Conservation (phyloP, 2,113 vertebrate species). For the Climacteris rufus region DNA sequence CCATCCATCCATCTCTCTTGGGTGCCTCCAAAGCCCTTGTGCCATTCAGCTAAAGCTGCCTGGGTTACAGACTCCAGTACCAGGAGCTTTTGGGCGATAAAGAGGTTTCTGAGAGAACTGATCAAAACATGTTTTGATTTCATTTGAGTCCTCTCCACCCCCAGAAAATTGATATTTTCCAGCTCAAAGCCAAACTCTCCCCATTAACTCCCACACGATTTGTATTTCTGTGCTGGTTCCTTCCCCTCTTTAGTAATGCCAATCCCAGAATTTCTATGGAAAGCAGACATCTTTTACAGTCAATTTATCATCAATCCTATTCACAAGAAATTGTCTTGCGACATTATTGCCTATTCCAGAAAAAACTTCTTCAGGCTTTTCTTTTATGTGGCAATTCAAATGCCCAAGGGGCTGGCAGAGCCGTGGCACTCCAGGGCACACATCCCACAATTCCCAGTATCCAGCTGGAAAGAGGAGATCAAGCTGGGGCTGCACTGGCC, state of each 20-base stretch:
- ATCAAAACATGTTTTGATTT: not conserved
- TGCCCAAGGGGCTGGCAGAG: not conserved
- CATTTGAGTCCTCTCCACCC: not conserved
- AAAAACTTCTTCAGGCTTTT: not conserved
- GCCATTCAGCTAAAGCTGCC: not conserved
- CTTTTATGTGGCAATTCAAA: not conserved
- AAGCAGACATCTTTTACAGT: not conserved
- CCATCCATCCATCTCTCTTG: not conserved
- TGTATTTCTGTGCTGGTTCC: not conserved
- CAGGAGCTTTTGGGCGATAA: not conserved
- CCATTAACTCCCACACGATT: not conserved
- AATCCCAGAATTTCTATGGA: not conserved
- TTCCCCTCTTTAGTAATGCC: not conserved
- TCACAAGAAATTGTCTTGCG: not conserved
- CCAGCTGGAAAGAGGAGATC: not conserved
- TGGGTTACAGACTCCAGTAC: not conserved
- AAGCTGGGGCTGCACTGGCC: not conserved
- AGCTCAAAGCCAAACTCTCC: not conserved
- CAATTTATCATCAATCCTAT: not conserved
- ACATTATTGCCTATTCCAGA: not conserved
- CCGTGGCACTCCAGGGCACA: rapidly evolving
- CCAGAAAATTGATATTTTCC: not conserved
- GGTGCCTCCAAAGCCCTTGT: not conserved
- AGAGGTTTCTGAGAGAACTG: not conserved
- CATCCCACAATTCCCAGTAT: not conserved